Evolutionary conservation across 1,140 invertebrate genomes (phyloP).

Genomic region (Drosophila tristis): DNA sequence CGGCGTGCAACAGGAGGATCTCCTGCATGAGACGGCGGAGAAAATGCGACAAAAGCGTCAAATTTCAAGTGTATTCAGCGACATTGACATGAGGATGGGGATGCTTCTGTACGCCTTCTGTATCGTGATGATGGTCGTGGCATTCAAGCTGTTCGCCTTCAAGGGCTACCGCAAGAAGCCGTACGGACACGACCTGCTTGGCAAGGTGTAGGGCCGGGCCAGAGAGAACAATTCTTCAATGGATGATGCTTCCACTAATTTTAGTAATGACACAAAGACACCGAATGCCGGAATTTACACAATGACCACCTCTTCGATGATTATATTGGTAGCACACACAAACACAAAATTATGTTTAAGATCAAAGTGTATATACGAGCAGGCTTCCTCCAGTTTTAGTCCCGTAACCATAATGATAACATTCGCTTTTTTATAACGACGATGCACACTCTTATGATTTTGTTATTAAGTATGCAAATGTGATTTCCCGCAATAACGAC

Average conservation of each 20-base stretch:
- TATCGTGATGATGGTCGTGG: constrained; percentile 88
- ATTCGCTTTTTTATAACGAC: constrained; percentile 63
- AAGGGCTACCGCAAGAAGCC: constrained; percentile 89
- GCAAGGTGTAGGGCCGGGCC: constrained; percentile 86
- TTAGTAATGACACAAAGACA: constrained; percentile 45
- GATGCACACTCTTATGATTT: constrained; percentile 31
- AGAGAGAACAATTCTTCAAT: not conserved
- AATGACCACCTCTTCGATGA: constrained; percentile 36
- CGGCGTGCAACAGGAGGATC: constrained; percentile 66
- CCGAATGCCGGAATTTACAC: constrained; percentile 31
- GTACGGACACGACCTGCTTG: constrained; percentile 87
- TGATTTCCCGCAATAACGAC: constrained; percentile 16
- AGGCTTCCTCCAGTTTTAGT: constrained; percentile 66
- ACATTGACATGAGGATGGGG: constrained; percentile 91
- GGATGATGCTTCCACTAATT: constrained; percentile 26
- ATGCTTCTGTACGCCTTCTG: constrained; percentile 90
- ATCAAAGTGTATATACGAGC: constrained; percentile 54
- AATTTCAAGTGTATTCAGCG: constrained; percentile 86
- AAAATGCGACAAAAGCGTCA: constrained; percentile 82
- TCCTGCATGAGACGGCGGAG: constrained; percentile 54
- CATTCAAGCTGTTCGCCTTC: constrained; percentile 91
- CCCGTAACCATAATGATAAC: constrained; percentile 34
- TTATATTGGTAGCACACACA: constrained; percentile 36
- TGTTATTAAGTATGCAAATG: constrained; percentile 22
- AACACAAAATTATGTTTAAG: constrained; percentile 66